Base-by-base conservation (phyloP, 2,888 invertebrate species). In the Erebia epiphron region DNA sequence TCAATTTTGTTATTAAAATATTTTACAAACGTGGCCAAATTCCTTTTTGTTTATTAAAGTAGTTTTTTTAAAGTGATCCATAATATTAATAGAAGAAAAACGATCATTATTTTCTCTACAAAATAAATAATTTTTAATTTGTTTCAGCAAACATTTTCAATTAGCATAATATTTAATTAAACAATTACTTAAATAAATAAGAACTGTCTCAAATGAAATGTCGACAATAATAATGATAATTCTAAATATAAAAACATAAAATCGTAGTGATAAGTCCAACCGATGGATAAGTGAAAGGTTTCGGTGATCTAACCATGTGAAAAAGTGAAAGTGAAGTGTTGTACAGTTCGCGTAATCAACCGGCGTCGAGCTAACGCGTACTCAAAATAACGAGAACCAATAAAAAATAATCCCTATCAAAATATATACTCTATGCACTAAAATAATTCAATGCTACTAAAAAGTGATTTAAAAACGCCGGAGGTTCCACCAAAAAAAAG, bases 301-400 rank as follows among this genome's bases (percentile, higher is more conserved):
- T 18, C 11, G 73, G 43, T 54, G 61, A 76, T 72, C 75, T 77
- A 81, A 81, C 82, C 80, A 84, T 82, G 84, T 78, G 86, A 86
- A 75, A 80, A 82, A 85, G 89, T 86, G 89, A 89, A 89, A 89
- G 88, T 87, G 77, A 78, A 21, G 56, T 26, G 3, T 54, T 16
- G 13, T 10, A 14, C 82, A 88, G 88, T 89, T 82, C 78, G 73
- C 73, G 67, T 61, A 62, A 70, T 64, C 63, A 43, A 67, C 49
- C 73, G 61, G 71, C 43, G 58, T 67, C 35, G 82, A 78, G 82
- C 80, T 72, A 75, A 77, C 83, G 82, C 75, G 14, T 21, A 49
- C n/a, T 43, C 49, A 49, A 61, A 46, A 80, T 83, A 86, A 72
- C 63, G 71, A 73, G 13, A 54, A 63, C 69, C 52, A 71, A 35